Evolutionary conservation across 2,797 vertebrate genomes (phyloP).

Genomic region (Lophotriccus pileatus): DNA sequence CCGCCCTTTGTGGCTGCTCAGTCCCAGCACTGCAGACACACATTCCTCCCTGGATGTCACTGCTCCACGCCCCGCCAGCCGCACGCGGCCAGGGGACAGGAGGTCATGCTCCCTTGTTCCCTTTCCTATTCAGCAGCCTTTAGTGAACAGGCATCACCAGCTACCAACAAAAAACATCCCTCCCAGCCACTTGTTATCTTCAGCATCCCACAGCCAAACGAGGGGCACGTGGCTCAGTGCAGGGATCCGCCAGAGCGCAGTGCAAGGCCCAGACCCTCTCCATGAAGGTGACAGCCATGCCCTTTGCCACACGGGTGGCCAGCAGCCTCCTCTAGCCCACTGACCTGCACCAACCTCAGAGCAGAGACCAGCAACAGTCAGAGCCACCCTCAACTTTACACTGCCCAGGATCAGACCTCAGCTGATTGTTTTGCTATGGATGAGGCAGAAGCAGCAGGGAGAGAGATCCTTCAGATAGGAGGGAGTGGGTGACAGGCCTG

Average conservation of each 20-base stretch:
- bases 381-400: accelerated
- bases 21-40: not conserved
- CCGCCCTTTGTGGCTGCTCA: not conserved
- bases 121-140: not conserved
- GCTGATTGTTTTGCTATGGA: accelerated
- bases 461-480: not conserved
- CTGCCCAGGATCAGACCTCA: accelerated
- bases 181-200: accelerated
- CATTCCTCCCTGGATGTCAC: accelerated
- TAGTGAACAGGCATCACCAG: not conserved
- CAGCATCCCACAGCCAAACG: not conserved
- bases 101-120: not conserved
- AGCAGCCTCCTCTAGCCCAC: not conserved
- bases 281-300: accelerated
- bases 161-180: not conserved
- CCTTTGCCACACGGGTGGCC: accelerated
- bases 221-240: accelerated
- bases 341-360: accelerated
- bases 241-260: accelerated
- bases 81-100: accelerated
- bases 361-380: accelerated
- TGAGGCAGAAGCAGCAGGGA: accelerated
- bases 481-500: accelerated
- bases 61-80: not conserved
- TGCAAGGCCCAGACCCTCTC: not conserved